A percentile compares a stretch with the other conserved stretches of the same genome.
Conservation (phyloP, 2,797 vertebrate species). For the Perodicticus potto region DNA sequence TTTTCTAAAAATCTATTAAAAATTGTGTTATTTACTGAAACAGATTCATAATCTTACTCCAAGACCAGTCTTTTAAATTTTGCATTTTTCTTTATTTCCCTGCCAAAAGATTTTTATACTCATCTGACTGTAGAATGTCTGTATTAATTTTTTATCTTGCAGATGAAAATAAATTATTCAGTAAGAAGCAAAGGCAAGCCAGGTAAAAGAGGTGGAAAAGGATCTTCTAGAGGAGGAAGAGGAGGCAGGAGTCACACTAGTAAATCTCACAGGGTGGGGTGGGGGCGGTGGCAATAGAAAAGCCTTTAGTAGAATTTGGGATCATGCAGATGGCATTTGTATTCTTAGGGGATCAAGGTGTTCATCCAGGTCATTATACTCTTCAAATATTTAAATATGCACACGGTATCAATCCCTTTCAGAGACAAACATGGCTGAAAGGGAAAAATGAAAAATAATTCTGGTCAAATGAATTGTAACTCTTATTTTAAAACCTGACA, state of each 20-base stretch:
- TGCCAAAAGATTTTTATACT: neutral
- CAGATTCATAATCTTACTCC: neutral
- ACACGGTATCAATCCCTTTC: neutral
- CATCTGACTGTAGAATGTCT: neutral
- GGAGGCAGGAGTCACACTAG: slow-evolving; percentile 74
- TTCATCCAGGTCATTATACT: slow-evolving; percentile 87
- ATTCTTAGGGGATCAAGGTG: slow-evolving; percentile 89
- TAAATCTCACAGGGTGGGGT: slow-evolving; percentile 75
- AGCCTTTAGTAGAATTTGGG: slow-evolving; percentile 90
- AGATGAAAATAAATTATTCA: slow-evolving; percentile 88
- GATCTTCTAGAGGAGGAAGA: slow-evolving; percentile 80
- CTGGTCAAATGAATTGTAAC: neutral
- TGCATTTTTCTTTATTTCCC: slow-evolving; percentile 47
- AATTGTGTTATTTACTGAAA: neutral
- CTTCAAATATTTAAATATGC: slow-evolving; percentile 8
- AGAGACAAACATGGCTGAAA: neutral
- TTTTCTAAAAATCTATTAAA: neutral
- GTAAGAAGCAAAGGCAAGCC: slow-evolving; percentile 87
- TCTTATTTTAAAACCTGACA: slow-evolving; percentile 39
- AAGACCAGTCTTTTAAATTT: neutral
- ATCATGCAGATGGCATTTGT: slow-evolving; percentile 95
- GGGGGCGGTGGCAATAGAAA: slow-evolving; percentile 90
- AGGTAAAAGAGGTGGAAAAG: slow-evolving; percentile 86
- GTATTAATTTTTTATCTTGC: slow-evolving; percentile 53
- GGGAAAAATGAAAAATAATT: neutral